Evolutionary conservation across 2,888 invertebrate genomes (phyloP).

Genomic region (Omphaloscelis lunosa): DNA sequence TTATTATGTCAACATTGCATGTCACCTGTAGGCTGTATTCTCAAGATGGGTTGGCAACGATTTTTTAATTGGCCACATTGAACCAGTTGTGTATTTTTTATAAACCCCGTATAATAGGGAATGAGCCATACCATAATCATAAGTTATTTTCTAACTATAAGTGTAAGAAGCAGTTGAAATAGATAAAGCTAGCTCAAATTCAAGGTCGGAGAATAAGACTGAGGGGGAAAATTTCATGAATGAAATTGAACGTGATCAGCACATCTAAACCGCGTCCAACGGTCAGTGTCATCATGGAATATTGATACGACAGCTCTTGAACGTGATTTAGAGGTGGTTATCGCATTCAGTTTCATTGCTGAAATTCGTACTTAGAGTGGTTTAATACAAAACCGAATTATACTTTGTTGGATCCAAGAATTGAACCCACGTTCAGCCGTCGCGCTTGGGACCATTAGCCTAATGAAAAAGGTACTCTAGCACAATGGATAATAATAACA

Average conservation of each 20-base stretch:
- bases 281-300: neutral
- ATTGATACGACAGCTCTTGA: neutral
- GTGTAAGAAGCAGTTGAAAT: neutral
- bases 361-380: neutral
- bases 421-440: neutral
- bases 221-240: neutral
- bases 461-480: neutral
- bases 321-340: neutral
- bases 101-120: too few relatives aligned
- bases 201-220: neutral
- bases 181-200: neutral
- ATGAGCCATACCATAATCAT: neutral
- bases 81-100: neutral
- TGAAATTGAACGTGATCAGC: neutral
- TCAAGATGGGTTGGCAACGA: neutral
- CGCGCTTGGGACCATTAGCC: too few relatives aligned
- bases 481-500: conserved; percentile 13
- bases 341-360: neutral
- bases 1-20: neutral
- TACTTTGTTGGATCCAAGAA: neutral
- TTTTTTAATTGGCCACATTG: neutral
- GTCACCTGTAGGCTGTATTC: neutral
- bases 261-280: neutral
- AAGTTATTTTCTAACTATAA: neutral
- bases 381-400: neutral